These are phyloP conservation scores for Acrocyrtus sp. DNA, from an alignment of 2,888 invertebrate species.

Conservation along the genomic window DNA sequence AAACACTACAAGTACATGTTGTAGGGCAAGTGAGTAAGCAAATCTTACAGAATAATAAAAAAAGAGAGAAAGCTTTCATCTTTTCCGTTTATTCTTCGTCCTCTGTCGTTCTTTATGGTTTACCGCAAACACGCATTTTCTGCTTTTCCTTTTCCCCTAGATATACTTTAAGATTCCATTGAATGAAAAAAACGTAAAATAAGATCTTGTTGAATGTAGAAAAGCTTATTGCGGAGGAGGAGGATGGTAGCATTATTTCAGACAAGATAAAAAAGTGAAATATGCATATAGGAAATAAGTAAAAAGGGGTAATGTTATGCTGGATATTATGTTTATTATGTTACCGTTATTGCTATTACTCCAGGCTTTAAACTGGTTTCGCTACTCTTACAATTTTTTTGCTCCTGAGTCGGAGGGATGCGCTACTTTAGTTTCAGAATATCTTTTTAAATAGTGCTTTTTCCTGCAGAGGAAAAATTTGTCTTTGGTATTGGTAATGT, in stretches of 20 bases:
- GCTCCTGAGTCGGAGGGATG: no score
- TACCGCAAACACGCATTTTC: no score
- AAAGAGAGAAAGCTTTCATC: not conserved
- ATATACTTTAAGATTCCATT: not conserved
- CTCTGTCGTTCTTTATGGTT: not conserved
- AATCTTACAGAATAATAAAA: slow-evolving; percentile 5
- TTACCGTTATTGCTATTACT: slow-evolving; percentile 20
- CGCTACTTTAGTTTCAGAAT: no score
- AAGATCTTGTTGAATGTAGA: no score
- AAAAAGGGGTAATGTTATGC: slow-evolving; percentile 1
- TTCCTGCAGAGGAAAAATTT: no score
- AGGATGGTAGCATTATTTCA: no score
- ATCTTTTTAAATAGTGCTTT: no score
- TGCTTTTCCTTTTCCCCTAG: no score
- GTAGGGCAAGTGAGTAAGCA: slow-evolving; percentile 17
- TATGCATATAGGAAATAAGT: not conserved
- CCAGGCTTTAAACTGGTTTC: slow-evolving; percentile 1
- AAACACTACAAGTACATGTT: no score
- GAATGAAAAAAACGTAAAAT: slow-evolving; percentile 3
- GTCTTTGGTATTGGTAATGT: no score
- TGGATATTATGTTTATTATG: slow-evolving; percentile 5
- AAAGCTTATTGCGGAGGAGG: no score
- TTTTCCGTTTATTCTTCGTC: not conserved
- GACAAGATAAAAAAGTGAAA: slow-evolving; percentile 5
- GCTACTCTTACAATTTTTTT: no score